Percentiles rank a stretch among this genome's conserved stretches.
These are phyloP conservation scores for Sipha maydis DNA, from an alignment of 2,888 invertebrate species.

Conservation along the genomic window DNA sequence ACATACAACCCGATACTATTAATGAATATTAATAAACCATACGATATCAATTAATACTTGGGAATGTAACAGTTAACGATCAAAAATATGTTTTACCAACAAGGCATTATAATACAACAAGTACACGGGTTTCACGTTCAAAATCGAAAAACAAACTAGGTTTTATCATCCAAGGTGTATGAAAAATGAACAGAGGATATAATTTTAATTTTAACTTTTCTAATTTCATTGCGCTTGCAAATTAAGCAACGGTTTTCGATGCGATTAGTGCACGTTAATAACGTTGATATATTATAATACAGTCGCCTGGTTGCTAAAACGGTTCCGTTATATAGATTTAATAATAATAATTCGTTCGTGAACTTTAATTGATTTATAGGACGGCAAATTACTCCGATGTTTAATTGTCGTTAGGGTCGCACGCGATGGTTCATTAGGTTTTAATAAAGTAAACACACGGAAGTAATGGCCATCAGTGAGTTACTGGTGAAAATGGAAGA, in stretches of 20 bases:
- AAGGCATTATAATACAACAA: too few relatives aligned
- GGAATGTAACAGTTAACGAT: too few relatives aligned
- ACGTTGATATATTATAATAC: not conserved
- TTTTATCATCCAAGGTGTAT: too few relatives aligned
- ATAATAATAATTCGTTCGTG: slow-evolving; percentile 13
- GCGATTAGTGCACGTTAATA: not conserved
- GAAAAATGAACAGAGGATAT: too few relatives aligned
- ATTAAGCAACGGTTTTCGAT: not conserved
- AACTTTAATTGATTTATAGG: slow-evolving; percentile 41
- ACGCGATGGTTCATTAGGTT: slow-evolving; percentile 43
- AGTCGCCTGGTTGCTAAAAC: not conserved
- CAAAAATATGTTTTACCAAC: too few relatives aligned
- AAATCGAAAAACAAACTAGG: too few relatives aligned
- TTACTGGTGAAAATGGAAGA: not conserved
- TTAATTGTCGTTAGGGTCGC: slow-evolving; percentile 21
- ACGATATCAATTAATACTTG: too few relatives aligned
- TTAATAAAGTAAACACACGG: slow-evolving; percentile 50
- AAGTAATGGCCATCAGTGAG: slow-evolving; percentile 20
- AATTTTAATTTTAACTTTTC: not conserved
- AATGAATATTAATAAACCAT: too few relatives aligned
- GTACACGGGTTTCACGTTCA: too few relatives aligned
- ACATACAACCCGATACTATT: too few relatives aligned
- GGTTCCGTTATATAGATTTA: not conserved
- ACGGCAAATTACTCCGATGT: slow-evolving; percentile 7
- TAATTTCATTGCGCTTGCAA: not conserved